Base-by-base conservation (phyloP, 1,140 invertebrate species). In the Galleria mellonella region DNA sequence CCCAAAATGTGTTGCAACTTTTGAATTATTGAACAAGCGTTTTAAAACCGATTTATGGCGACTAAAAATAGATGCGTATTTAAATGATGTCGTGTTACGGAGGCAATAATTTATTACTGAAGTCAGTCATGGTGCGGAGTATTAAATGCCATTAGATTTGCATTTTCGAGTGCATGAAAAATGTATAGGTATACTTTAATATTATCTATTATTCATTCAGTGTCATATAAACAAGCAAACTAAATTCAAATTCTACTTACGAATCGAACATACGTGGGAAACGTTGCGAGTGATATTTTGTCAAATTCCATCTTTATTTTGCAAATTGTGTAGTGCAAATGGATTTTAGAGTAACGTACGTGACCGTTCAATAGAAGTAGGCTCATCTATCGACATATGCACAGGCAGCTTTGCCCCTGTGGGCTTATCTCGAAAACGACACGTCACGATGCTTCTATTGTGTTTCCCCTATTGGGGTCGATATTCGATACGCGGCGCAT, bases 381-480 rank as follows among this genome's bases (percentile, higher is more conserved):
- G 39, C 47, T 43, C 44, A 55, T 56, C 46, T 43, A 48, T 45
- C 35, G 47, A 43, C 47, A 48, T 57, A 47, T 48, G 37, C 49
- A 43, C 46, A 38, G 35, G 51, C 41, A 47, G 56, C 56, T 54
- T 62, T 64, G 56, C 53, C 47, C 47, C 45, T 43, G 35, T 15
- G 10, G 14, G 48, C 32, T 56, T 60, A 62, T 59, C 48, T 59
- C 41, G 47, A 55, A 62, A 62, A 46, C 54, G 53, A 28, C 56
- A 38, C 60, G 57, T 68, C 62, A 60, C 46, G 48, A 37, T 49
- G 12, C 33, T 33, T 31, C 65, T 46, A 56, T 69, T 71, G 55
- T 71, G 63, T 60, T 56, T 62, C 61, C 55, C 66, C 58, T 49
- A 57, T 70, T 64, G 43, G 46, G 47, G 52, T 51, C 49, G 57